A percentile compares a stretch with the other conserved stretches of the same genome.
Conservation (phyloP, 2,888 invertebrate species). For the Auanema sp. region DNA sequence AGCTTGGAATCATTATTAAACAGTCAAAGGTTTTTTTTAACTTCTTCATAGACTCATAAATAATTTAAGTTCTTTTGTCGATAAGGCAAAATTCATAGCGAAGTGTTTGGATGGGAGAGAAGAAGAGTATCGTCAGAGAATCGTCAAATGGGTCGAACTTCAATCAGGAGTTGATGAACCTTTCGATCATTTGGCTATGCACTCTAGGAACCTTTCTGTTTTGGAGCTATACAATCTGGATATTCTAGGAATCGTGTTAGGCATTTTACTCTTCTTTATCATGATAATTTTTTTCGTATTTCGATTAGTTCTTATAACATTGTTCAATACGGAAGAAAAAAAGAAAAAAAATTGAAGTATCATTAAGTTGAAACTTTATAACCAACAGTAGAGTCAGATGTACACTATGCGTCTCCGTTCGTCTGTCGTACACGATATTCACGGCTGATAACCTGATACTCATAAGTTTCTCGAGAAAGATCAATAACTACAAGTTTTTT, state of each 20-base stretch:
- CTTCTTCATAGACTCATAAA: background rate
- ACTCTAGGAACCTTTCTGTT: background rate
- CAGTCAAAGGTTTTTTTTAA: background rate
- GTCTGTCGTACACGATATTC: too few relatives aligned
- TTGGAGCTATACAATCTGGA: slow-evolving; percentile 7
- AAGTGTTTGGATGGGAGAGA: slow-evolving; percentile 1
- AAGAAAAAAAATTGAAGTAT: background rate
- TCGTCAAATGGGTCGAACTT: slow-evolving; percentile 1
- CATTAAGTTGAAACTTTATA: background rate
- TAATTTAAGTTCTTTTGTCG: slow-evolving; percentile 3
- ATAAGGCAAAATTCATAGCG: background rate
- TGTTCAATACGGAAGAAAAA: background rate
- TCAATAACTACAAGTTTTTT: too few relatives aligned
- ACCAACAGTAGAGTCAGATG: too few relatives aligned
- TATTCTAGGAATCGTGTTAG: slow-evolving; percentile 1
- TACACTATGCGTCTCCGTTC: too few relatives aligned
- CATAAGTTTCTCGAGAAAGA: too few relatives aligned
- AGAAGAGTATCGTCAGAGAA: slow-evolving; percentile 7
- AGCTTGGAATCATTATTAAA: slow-evolving; percentile 2
- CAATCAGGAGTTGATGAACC: background rate
- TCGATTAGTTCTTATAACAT: background rate
- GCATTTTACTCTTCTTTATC: background rate
- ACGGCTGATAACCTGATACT: too few relatives aligned
- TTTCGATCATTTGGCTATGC: slow-evolving; percentile 5
- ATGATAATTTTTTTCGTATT: background rate